A percentile compares a stretch with the other conserved stretches of the same genome.
Conservation (phyloP, 2,797 vertebrate species). For the Orientallactaga sibirica region DNA sequence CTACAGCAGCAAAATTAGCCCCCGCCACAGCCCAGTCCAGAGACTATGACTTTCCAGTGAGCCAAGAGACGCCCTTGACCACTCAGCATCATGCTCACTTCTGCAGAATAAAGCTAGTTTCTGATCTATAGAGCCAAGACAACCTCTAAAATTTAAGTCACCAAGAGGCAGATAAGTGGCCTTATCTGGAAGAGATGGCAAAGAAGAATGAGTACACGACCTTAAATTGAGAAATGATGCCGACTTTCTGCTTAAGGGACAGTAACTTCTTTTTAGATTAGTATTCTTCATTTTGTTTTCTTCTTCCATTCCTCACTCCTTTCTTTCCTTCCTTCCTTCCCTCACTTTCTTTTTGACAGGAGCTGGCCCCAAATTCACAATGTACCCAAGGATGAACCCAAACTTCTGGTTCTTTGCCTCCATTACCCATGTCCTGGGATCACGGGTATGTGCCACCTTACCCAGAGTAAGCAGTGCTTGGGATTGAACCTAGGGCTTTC, state of each 20-base stretch:
- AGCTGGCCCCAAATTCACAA: no score
- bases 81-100: not conserved
- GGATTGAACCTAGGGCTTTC: no score
- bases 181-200: not conserved
- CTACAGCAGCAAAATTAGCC: not conserved
- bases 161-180: not conserved
- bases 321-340: no score
- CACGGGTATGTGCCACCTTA: no score
- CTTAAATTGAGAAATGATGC: not conserved
- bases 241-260: not conserved
- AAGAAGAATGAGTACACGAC: not conserved
- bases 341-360: no score
- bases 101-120: not conserved
- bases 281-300: not conserved
- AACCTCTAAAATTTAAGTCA: slow-evolving; percentile 16
- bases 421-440: no score
- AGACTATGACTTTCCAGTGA: not conserved
- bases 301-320: no score
- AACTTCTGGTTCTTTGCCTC: no score
- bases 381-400: no score
- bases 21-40: not conserved
- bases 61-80: slow-evolving; percentile 17
- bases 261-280: slow-evolving; percentile 1
- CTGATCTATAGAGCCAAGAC: not conserved
- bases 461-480: no score